These are phyloP conservation scores for Congeria kusceri DNA, from an alignment of 2,888 invertebrate genomes.

Conservation along the genomic window DNA sequence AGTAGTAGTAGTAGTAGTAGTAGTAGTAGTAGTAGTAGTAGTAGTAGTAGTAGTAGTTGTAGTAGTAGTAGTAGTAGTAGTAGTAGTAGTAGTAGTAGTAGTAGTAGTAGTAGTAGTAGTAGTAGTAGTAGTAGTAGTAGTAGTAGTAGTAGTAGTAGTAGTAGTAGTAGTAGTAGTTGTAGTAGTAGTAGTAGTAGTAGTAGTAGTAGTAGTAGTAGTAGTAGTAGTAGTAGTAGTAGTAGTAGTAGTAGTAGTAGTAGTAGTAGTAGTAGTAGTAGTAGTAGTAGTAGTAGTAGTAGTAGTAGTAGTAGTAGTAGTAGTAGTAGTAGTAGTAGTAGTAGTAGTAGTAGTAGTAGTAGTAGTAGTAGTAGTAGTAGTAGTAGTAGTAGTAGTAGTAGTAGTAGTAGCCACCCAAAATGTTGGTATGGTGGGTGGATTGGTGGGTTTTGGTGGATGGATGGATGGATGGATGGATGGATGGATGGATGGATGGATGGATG, in stretches of 20 bases:
- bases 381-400: constrained; percentile 39
- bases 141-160: constrained; percentile 11
- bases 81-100: constrained; percentile 7
- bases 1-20: constrained; percentile 14
- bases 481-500: no score
- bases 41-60: constrained; percentile 18
- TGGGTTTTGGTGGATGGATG: no score
- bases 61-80: constrained; percentile 12
- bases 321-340: constrained; percentile 42
- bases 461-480: no score
- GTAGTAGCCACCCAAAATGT: no score
- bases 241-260: constrained; percentile 38
- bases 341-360: constrained; percentile 43
- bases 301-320: constrained; percentile 44
- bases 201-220: constrained; percentile 35
- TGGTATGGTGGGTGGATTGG: no score
- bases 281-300: constrained; percentile 46
- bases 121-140: constrained; percentile 9
- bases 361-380: constrained; percentile 40
- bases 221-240: constrained; percentile 39
- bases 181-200: constrained; percentile 13
- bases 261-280: constrained; percentile 34
- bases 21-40: constrained; percentile 27
- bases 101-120: constrained; percentile 3
- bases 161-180: constrained; percentile 10